phyloP scores from a whole-genome alignment of 2,797 vertebrate species.

The Myiothlypis coronata region DNA sequence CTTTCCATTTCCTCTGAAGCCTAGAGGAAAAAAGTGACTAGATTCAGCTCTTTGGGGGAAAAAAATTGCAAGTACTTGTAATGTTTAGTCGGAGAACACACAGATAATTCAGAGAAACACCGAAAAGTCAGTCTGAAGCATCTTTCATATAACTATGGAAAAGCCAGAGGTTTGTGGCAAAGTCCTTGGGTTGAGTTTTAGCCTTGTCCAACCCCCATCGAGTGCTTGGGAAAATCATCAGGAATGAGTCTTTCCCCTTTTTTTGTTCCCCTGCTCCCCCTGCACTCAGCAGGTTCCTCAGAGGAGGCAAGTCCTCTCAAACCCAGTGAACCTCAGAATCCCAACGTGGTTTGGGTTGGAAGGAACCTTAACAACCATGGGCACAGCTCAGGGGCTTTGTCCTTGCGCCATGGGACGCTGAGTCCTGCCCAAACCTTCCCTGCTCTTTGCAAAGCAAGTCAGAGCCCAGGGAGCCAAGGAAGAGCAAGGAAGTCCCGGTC shows the following conservation, averaged over 20 bases:
- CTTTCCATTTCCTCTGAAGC: slow-evolving; percentile 35
- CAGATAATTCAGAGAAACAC: not conserved
- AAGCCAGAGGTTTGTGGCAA: not conserved
- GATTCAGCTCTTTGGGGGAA: slow-evolving; percentile 23
- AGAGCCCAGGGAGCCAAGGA: not conserved
- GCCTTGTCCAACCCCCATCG: not conserved
- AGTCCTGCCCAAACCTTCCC: not conserved
- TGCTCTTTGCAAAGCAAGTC: not conserved
- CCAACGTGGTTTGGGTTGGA: not conserved
- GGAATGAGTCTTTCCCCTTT: not conserved
- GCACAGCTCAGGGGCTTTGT: not conserved
- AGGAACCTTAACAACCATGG: not conserved
- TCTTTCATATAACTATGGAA: not conserved
- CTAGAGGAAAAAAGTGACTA: slow-evolving; percentile 41
- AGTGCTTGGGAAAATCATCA: not conserved
- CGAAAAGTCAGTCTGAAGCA: not conserved
- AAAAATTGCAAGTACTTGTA: not conserved
- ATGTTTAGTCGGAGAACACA: not conserved
- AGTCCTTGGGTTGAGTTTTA: not conserved
- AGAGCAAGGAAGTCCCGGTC: not conserved
- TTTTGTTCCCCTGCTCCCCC: not conserved
- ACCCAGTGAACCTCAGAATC: not conserved
- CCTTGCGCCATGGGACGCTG: not conserved
- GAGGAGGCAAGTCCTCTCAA: not conserved
- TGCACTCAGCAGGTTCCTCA: not conserved